A percentile compares a stretch with the other conserved stretches of the same genome.
These are phyloP conservation scores for Hyposoter didymator DNA, from an alignment of 2,888 invertebrate species.

Conservation along the genomic window DNA sequence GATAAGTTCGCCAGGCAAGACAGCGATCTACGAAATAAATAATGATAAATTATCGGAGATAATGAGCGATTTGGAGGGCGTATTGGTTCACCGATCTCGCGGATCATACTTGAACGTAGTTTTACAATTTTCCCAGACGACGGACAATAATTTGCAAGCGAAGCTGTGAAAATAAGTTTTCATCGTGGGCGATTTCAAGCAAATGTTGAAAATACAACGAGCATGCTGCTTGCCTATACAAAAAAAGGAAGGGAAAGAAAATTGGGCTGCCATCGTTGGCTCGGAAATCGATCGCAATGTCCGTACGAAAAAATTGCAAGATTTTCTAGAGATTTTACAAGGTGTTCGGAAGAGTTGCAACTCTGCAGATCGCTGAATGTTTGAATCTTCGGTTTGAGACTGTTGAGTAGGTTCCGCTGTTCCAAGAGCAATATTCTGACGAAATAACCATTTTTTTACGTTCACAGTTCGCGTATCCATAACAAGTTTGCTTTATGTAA, in stretches of 20 bases:
- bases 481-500: not conserved
- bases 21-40: slow-evolving; percentile 73
- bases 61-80: slow-evolving; percentile 73
- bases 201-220: slow-evolving; percentile 6
- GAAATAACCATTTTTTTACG: not conserved
- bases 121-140: slow-evolving; percentile 70
- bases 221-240: slow-evolving; percentile 2
- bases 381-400: not conserved
- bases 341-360: not conserved
- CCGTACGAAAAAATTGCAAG: not conserved
- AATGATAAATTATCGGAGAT: slow-evolving; percentile 72
- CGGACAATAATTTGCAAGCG: slow-evolving; percentile 74
- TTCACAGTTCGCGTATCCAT: not conserved
- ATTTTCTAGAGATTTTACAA: slow-evolving; percentile 12
- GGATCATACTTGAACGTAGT: slow-evolving; percentile 76
- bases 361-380: not conserved
- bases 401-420: slow-evolving; percentile 1
- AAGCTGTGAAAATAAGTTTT: slow-evolving; percentile 76
- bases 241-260: not conserved
- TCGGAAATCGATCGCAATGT: slow-evolving; percentile 3
- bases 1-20: slow-evolving; percentile 68
- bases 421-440: slow-evolving; percentile 1
- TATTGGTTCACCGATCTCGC: slow-evolving; percentile 72
- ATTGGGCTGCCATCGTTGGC: not conserved
- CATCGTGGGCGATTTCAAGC: not conserved